phyloP scores from a whole-genome alignment of 2,888 invertebrate species.

The Salticus scenicus region DNA sequence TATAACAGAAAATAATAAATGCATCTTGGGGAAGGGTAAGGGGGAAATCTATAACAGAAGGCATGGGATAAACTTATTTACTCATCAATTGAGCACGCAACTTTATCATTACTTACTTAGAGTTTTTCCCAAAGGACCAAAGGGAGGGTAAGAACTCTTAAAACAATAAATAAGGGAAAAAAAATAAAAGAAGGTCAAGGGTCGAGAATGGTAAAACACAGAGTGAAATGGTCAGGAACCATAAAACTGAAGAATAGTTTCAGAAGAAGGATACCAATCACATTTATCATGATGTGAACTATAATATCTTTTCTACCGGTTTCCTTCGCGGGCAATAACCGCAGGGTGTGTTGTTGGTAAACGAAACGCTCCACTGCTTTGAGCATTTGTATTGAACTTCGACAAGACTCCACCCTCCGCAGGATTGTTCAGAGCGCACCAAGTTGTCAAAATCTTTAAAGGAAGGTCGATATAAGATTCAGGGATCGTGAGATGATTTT shows the following conservation, averaged over 20 bases:
- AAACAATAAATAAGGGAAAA: conserved; percentile 40
- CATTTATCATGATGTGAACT: conserved; percentile 62
- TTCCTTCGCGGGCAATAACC: conserved; percentile 51
- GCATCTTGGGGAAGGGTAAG: background rate
- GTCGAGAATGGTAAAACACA: conserved; percentile 39
- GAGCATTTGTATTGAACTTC: conserved; percentile 10
- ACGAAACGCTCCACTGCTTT: conserved; percentile 48
- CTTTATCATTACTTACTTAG: conserved; percentile 64
- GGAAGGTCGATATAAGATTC: background rate
- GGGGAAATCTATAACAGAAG: conserved; percentile 14
- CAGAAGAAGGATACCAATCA: conserved; percentile 47
- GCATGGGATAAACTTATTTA: conserved; percentile 33
- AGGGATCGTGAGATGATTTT: background rate
- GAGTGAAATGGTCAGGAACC: conserved; percentile 56
- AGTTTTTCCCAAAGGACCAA: conserved; percentile 57
- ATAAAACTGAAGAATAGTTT: conserved; percentile 49
- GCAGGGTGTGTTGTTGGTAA: conserved; percentile 52
- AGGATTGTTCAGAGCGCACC: background rate
- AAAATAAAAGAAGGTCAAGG: conserved; percentile 17
- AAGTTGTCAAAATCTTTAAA: background rate
- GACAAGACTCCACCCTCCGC: conserved; percentile 10
- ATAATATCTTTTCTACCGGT: conserved; percentile 64
- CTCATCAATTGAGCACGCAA: conserved; percentile 63
- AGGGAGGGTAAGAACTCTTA: conserved; percentile 19
- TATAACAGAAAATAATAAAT: conserved; percentile 17